Conservation (phyloP, 2,888 invertebrate species). For the Xestia ashworthii region DNA sequence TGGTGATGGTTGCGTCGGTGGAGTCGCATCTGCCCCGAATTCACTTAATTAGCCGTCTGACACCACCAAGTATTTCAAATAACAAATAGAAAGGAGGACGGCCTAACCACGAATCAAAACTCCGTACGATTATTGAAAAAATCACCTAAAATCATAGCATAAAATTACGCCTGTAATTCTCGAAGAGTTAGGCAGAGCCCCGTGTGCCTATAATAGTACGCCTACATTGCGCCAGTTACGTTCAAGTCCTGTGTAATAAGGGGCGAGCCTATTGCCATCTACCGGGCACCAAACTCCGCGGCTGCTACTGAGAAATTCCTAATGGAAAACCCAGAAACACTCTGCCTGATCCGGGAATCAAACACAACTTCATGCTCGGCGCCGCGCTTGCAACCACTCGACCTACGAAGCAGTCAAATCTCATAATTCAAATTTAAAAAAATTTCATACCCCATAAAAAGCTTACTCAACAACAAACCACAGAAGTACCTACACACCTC, state of each 20-base stretch:
- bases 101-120: too few species aligned
- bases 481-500: background rate
- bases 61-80: too few species aligned
- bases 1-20: too few species aligned
- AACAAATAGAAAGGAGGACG: too few species aligned
- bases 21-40: too few species aligned
- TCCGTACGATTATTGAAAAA: too few species aligned
- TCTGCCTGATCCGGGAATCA: background rate
- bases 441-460: slow-evolving; percentile 15
- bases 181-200: too few species aligned
- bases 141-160: too few species aligned
- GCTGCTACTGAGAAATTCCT: background rate
- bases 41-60: too few species aligned
- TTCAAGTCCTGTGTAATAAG: background rate
- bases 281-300: background rate
- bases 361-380: background rate
- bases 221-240: background rate
- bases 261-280: background rate
- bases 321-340: background rate
- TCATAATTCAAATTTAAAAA: background rate
- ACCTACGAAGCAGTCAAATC: background rate
- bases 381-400: background rate
- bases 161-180: too few species aligned
- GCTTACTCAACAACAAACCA: slow-evolving; percentile 10
- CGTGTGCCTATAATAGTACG: too few species aligned